Percentiles rank a stretch among this genome's conserved stretches.
Conservation (phyloP, 2,113 vertebrate species). For the Lipotes vexillifer region DNA sequence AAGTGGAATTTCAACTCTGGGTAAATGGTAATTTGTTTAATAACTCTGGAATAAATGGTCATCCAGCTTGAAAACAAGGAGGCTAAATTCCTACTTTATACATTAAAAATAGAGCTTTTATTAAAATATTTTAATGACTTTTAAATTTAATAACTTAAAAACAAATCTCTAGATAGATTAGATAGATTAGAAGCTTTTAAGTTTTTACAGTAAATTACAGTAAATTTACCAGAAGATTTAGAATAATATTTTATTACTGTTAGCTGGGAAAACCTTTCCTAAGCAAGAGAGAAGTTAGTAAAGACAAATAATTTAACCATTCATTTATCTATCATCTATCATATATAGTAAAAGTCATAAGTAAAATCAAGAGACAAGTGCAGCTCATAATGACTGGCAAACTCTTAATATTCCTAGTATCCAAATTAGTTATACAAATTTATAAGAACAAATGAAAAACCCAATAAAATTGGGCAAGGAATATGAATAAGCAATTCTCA, state of each 20-base stretch:
- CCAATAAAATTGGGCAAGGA: neutral
- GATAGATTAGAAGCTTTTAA: neutral
- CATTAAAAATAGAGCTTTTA: neutral
- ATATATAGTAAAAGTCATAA: neutral
- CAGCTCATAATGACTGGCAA: neutral
- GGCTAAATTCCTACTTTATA: neutral
- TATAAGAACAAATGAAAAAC: neutral
- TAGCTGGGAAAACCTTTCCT: neutral
- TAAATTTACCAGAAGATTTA: neutral
- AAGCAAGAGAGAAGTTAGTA: neutral
- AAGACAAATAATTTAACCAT: neutral
- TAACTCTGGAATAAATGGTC: neutral
- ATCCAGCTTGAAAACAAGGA: neutral
- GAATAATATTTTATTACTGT: neutral
- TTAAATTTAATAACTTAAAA: neutral
- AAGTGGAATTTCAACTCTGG: neutral
- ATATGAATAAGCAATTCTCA: neutral
- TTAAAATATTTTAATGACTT: neutral
- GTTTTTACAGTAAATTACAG: too few species aligned
- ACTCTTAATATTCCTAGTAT: neutral
- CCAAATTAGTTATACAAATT: neutral
- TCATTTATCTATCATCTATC: neutral
- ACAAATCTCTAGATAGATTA: neutral
- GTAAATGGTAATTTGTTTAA: neutral
- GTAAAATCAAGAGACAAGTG: neutral